A percentile compares a stretch with the other conserved stretches of the same genome.
Conservation (phyloP, 2,797 vertebrate species). For the Anomalospiza imberbis region DNA sequence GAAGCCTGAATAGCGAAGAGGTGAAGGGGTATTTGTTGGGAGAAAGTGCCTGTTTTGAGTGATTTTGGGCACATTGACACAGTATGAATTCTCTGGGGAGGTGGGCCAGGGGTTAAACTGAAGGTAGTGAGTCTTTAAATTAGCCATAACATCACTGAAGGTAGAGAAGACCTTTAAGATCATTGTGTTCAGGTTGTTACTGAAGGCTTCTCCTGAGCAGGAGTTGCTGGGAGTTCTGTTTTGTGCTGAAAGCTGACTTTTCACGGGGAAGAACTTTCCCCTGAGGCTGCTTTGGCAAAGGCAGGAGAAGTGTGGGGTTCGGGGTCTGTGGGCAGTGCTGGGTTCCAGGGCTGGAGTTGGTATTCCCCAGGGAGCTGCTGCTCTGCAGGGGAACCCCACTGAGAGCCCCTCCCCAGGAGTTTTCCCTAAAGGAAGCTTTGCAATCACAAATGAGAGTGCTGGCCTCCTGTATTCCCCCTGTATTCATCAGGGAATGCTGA, state of each 20-base stretch:
- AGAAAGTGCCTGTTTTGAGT: background rate
- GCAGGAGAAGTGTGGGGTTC: background rate
- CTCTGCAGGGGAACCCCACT: background rate
- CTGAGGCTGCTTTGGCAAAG: background rate
- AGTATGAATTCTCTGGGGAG: fast-evolving
- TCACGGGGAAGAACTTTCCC: background rate
- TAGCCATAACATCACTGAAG: too few relatives aligned
- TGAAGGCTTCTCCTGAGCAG: background rate
- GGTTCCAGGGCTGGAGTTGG: background rate
- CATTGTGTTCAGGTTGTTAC: fast-evolving
- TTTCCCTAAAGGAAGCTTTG: background rate
- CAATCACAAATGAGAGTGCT: fast-evolving
- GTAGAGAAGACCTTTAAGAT: background rate
- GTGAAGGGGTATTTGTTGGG: background rate
- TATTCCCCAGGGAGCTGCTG: background rate
- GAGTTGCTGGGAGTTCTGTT: background rate
- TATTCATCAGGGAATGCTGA: fast-evolving
- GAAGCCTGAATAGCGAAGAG: background rate
- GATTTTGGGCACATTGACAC: background rate
- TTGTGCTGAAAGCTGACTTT: background rate
- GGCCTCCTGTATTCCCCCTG: background rate
- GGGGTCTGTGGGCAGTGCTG: background rate
- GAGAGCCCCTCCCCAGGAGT: fast-evolving
- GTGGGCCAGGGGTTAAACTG: background rate
- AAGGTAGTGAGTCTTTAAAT: background rate